A percentile compares a stretch with the other conserved stretches of the same genome.
phyloP scores from a whole-genome alignment of 1,140 invertebrate genomes.

The Subanguina moxae region DNA sequence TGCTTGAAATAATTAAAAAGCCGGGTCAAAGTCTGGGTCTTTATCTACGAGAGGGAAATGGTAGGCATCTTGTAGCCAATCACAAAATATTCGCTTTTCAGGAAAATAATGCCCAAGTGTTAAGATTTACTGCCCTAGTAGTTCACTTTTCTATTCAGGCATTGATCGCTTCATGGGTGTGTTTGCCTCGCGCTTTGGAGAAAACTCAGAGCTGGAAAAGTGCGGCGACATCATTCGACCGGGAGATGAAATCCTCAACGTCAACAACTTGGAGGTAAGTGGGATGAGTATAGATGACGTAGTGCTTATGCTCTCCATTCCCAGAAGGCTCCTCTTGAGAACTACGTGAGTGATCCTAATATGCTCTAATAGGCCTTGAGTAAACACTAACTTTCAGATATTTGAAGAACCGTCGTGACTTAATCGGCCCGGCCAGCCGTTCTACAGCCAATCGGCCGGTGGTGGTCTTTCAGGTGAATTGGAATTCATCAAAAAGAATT shows the following conservation, averaged over 20 bases:
- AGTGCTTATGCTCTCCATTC: slow-evolving; percentile 85
- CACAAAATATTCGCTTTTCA: background rate
- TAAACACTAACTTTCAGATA: slow-evolving; percentile 36
- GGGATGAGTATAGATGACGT: slow-evolving; percentile 91
- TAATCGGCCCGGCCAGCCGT: background rate
- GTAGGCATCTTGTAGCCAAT: slow-evolving; percentile 26
- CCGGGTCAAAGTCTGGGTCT: slow-evolving; percentile 95
- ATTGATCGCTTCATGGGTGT: slow-evolving; percentile 86
- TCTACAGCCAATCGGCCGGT: slow-evolving; percentile 36
- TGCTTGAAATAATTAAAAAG: slow-evolving; percentile 97
- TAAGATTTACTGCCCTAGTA: too few relatives aligned
- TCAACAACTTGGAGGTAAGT: slow-evolving; percentile 92
- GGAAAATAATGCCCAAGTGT: background rate
- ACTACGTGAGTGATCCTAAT: slow-evolving; percentile 42
- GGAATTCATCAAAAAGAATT: slow-evolving; percentile 12
- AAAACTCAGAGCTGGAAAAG: slow-evolving; percentile 73
- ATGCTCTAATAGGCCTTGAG: slow-evolving; percentile 6
- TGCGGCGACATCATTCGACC: slow-evolving; percentile 93
- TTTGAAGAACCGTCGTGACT: slow-evolving; percentile 46
- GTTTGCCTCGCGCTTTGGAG: slow-evolving; percentile 92
- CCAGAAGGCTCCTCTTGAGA: slow-evolving; percentile 78
- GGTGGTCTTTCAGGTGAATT: slow-evolving; percentile 56
- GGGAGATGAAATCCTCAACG: slow-evolving; percentile 95
- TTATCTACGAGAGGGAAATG: slow-evolving; percentile 73
- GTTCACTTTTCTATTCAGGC: slow-evolving; percentile 64